Evolutionary conservation across 2,113 vertebrate species (phyloP).

Genomic region (Ophiodon elongatus): DNA sequence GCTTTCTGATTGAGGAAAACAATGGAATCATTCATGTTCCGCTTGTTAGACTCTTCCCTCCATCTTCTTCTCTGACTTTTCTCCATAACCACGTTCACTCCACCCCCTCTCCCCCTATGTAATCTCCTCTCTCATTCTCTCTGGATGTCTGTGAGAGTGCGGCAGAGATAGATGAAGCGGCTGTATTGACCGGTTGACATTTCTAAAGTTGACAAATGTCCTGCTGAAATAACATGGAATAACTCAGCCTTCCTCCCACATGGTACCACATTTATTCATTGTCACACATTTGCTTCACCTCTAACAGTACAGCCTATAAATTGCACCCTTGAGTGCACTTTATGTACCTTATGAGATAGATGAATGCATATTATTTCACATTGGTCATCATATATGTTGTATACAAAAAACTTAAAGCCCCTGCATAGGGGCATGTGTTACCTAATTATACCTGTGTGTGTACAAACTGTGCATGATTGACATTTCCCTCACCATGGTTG

Average conservation of each 20-base stretch:
- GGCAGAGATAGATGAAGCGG: conserved; percentile 22
- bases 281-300: conserved; percentile 24
- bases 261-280: conserved; percentile 11
- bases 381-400: background rate
- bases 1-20: conserved; percentile 52
- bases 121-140: background rate
- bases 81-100: conserved; percentile 12
- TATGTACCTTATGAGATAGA: background rate
- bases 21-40: conserved; percentile 40
- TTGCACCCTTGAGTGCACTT: background rate
- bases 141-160: conserved; percentile 7
- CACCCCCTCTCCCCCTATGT: background rate
- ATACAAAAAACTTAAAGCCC: background rate
- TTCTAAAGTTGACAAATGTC: conserved; percentile 69
- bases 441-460: background rate
- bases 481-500: background rate
- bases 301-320: background rate
- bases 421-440: background rate
- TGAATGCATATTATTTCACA: background rate
- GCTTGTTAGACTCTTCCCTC: conserved; percentile 24
- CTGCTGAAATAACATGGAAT: conserved; percentile 58
- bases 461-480: background rate
- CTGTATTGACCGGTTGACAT: conserved; percentile 62
- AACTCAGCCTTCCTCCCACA: conserved; percentile 45
- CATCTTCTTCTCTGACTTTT: conserved; percentile 23